Conservation (phyloP, 2,797 vertebrate species). For the Argyrosomus regius region DNA sequence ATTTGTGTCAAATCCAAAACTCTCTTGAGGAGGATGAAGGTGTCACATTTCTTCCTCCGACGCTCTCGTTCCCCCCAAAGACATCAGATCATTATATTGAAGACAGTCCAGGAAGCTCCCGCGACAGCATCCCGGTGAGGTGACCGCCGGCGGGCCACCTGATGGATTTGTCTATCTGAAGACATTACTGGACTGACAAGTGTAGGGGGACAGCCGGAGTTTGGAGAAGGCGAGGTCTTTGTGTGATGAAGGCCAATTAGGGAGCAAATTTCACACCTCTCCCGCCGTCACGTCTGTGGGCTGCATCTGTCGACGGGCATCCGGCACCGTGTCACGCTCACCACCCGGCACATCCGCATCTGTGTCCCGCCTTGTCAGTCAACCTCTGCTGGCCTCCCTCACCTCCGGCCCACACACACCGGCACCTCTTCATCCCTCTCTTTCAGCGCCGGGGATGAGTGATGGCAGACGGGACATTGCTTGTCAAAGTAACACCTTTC, state of each 20-base stretch:
- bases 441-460: neutral
- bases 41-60: slow-evolving; percentile 10
- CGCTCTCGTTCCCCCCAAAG: neutral
- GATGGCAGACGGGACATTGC: slow-evolving; percentile 29
- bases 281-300: slow-evolving; percentile 29
- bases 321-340: slow-evolving; percentile 46
- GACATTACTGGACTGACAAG: slow-evolving; percentile 25
- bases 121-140: slow-evolving; percentile 15
- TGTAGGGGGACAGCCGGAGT: slow-evolving; percentile 29
- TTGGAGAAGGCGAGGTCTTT: neutral
- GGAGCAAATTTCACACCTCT: slow-evolving; percentile 61
- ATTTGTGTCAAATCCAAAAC: slow-evolving; percentile 12
- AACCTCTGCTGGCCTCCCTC: slow-evolving; percentile 16
- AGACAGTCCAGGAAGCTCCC: slow-evolving; percentile 8
- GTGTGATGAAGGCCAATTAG: slow-evolving; percentile 66
- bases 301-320: slow-evolving; percentile 58
- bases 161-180: slow-evolving; percentile 42
- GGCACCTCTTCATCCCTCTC: neutral
- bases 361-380: slow-evolving; percentile 74
- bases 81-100: slow-evolving; percentile 35
- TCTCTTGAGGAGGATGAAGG: slow-evolving; percentile 18
- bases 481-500: slow-evolving; percentile 16
- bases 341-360: slow-evolving; percentile 56
- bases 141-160: slow-evolving; percentile 46
- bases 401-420: slow-evolving; percentile 15